Evolutionary conservation across 1,140 invertebrate genomes (phyloP), one percentile per base, ranked within the genome.

Genomic region (Pogonomyrmex barbatus): DNA sequence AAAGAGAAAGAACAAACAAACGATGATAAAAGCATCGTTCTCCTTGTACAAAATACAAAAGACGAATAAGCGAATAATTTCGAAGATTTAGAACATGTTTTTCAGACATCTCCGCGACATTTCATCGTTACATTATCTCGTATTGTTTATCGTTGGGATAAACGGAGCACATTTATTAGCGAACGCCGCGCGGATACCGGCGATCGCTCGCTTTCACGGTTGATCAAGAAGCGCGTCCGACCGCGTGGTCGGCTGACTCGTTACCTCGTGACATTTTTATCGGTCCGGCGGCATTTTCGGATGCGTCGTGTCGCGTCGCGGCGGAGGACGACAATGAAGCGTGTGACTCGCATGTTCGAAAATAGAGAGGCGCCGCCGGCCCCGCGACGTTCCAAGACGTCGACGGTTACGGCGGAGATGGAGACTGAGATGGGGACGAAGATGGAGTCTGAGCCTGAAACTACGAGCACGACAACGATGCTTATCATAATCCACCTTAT

Each of bases 281-380:
- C 87, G 63, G 63, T 33, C 14, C 67, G 62, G 36, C 58, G 14
- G 62, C 68, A 88, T 62, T 70, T 71, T 85, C 86, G 68, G 86
- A 45, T 62, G 75, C 73, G 84, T 63, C 33, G 73, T 63, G 68
- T 47, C 47, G 79, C 78, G 65, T 73, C 75, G 58, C 67, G 67
- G 63, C 58, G 71, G 60, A 36, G 76, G 45, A 75, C 68, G 14
- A 83, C 68, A 82, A 60, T 73, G 24, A 47, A 71, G 67, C 9
- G 65, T 77, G 67, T 90, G 87, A 90, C 71, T 90, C 39, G 89
- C 2, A 39, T 10, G 83, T 88, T 87, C 87, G 83, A 90, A 90
- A 90, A 90, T 90, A 90, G 88, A 89, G 89, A 90, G 89, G 87
- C 88, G 88, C 86, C 89, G 89, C 60, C 85, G 79, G 76, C 78